Conservation (phyloP, 2,113 vertebrate genomes). For the Lasiurus cinereus region DNA sequence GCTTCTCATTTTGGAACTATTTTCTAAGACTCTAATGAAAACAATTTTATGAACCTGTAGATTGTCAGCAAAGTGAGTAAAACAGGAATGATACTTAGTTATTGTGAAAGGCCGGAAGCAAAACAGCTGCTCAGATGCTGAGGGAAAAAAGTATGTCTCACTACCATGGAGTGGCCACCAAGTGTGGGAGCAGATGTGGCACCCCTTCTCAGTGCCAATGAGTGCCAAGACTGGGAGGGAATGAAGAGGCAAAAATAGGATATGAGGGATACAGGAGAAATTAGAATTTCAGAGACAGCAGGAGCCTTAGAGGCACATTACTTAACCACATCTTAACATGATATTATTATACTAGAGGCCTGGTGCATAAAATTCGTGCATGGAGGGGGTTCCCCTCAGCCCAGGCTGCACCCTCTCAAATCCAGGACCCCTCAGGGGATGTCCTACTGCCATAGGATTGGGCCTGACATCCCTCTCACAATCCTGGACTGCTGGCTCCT, state of each 20-base stretch:
- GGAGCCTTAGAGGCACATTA: no score
- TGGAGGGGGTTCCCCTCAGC: no score
- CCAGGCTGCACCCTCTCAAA: no score
- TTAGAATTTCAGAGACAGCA: not conserved
- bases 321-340: no score
- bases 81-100: not conserved
- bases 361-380: no score
- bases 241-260: not conserved
- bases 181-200: not conserved
- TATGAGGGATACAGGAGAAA: not conserved
- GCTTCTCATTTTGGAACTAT: not conserved
- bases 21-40: conserved; percentile 19
- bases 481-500: no score
- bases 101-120: not conserved
- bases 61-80: not conserved
- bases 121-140: not conserved
- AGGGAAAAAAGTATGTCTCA: not conserved
- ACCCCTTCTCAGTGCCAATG: not conserved
- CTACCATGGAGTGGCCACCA: not conserved
- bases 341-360: no score
- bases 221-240: not conserved
- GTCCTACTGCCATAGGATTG: no score
- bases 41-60: not conserved
- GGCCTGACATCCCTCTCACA: no score
- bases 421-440: no score